Evolutionary conservation across 2,888 invertebrate species (phyloP).

Genomic region (Cylindroiulus punctatus): DNA sequence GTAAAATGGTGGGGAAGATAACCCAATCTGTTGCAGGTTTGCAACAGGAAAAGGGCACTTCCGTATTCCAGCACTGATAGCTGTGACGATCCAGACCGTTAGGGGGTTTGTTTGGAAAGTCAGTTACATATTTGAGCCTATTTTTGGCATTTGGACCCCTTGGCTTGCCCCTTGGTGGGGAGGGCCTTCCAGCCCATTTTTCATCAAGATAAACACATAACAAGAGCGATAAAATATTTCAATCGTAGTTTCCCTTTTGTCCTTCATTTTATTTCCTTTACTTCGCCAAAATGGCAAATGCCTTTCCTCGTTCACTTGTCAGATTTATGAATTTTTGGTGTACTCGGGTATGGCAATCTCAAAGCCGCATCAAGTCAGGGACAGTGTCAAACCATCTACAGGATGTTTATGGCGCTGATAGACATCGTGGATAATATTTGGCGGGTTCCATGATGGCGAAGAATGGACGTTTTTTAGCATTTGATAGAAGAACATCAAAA

Average conservation of each 20-base stretch:
- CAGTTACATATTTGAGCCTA: constrained; percentile 8
- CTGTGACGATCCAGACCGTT: not conserved
- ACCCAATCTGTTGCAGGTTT: not conserved
- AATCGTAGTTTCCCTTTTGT: constrained; percentile 27
- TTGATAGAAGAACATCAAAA: no score
- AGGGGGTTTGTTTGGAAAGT: not conserved
- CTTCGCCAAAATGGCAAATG: not conserved
- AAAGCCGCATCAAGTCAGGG: not conserved
- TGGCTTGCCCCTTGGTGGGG: not conserved
- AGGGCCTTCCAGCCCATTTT: not conserved
- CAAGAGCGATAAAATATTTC: constrained; percentile 13
- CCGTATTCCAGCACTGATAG: not conserved
- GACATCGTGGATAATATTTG: no score
- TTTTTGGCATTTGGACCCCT: constrained; percentile 19
- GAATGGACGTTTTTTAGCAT: no score
- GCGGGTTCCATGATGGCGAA: no score
- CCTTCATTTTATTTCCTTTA: not conserved
- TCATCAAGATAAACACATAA: constrained; percentile 39
- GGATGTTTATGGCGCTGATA: not conserved
- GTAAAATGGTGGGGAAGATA: not conserved
- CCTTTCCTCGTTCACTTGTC: not conserved
- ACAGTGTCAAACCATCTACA: not conserved
- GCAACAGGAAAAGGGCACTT: constrained; percentile 24
- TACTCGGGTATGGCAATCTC: not conserved
- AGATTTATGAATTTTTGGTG: not conserved